These are phyloP conservation scores for Zosterops pallidus DNA, from an alignment of 2,113 vertebrate genomes.

Conservation along the genomic window DNA sequence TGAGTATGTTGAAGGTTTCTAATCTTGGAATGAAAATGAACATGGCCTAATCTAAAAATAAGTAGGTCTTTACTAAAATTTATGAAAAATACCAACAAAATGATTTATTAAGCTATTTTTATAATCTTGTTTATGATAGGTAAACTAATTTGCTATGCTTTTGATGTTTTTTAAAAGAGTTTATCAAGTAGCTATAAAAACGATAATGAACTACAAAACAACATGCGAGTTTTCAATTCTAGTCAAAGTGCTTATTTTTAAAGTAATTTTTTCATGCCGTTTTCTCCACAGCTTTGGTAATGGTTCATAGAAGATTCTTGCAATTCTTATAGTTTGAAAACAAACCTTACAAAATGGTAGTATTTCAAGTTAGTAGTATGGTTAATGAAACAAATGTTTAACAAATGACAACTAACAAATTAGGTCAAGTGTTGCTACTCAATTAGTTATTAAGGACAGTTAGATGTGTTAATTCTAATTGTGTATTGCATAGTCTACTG, in stretches of 20 bases:
- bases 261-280: not conserved
- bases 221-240: not conserved
- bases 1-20: not conserved
- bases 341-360: not conserved
- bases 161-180: not conserved
- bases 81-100: not conserved
- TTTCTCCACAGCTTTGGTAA: not conserved
- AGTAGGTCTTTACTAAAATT: not conserved
- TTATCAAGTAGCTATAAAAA: slow-evolving; percentile 16
- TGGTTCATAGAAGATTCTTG: not conserved
- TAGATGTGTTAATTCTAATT: not conserved
- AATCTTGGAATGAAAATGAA: not conserved
- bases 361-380: not conserved
- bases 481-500: not conserved
- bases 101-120: slow-evolving; percentile 20
- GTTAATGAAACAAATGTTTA: not conserved
- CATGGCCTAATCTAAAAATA: not conserved
- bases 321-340: not conserved
- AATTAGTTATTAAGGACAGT: not conserved
- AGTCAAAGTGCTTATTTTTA: not conserved
- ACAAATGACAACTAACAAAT: not conserved
- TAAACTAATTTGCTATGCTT: slow-evolving; percentile 1
- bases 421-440: not conserved
- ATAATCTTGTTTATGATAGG: not conserved
- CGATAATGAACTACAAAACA: not conserved